Conservation (phyloP, 1,140 invertebrate genomes). For the Brachionus paranguensis region DNA sequence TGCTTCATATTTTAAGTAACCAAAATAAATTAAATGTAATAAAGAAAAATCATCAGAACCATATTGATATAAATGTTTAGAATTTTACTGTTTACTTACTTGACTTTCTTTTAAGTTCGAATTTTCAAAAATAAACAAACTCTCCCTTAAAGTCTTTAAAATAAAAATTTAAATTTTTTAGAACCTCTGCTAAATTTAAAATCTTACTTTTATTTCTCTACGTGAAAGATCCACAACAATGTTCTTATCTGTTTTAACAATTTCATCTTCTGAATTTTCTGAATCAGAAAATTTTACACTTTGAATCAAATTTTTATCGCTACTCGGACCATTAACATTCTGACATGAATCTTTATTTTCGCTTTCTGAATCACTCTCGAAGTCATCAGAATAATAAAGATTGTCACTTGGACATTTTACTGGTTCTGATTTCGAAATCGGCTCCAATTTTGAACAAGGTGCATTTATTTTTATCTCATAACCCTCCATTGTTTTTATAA, state of each 20-base stretch:
- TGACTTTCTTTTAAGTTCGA: neutral
- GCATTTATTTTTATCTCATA: constrained; percentile 38
- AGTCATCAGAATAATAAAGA: constrained; percentile 19
- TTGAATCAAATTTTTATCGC: constrained; percentile 4
- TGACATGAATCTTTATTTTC: neutral
- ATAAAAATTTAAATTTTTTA: neutral
- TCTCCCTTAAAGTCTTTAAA: neutral
- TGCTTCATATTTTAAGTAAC: too few species aligned
- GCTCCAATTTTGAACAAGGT: neutral
- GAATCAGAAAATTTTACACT: constrained; percentile 12
- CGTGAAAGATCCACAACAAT: neutral
- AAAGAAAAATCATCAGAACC: neutral
- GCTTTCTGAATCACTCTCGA: constrained; percentile 6
- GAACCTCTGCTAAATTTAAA: neutral
- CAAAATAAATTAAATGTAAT: too few species aligned
- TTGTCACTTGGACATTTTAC: neutral
- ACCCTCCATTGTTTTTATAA: constrained; percentile 26
- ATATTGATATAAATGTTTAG: too few species aligned
- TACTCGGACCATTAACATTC: neutral
- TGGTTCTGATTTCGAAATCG: neutral
- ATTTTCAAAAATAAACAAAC: neutral
- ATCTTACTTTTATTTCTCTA: neutral
- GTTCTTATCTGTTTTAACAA: neutral
- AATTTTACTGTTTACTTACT: neutral
- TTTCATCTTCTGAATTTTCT: neutral